Percentiles rank a stretch among this genome's conserved stretches.
phyloP scores from a whole-genome alignment of 23 tunicate species.

The Aplidium turbinatum region DNA sequence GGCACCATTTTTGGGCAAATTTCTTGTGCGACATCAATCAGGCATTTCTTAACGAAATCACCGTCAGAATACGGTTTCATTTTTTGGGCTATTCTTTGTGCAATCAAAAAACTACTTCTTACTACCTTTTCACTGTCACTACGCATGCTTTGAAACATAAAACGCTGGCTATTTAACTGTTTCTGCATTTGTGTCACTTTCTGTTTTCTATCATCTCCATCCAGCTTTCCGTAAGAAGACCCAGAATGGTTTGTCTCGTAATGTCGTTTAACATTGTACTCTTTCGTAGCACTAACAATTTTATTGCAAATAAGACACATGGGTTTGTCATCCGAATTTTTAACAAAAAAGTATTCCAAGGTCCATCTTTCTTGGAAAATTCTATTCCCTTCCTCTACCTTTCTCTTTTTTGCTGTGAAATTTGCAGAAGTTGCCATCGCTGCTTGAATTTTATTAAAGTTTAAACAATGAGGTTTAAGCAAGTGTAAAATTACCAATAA shows the following conservation, averaged over 20 bases:
- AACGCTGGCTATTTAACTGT: conserved; percentile 23
- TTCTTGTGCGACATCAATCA: too few relatives aligned
- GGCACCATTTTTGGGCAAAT: too few relatives aligned
- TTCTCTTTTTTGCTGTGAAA: not conserved
- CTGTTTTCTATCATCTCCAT: conserved; percentile 30
- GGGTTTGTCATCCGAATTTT: too few relatives aligned
- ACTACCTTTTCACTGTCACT: not conserved
- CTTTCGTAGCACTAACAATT: too few relatives aligned
- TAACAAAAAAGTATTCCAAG: not conserved
- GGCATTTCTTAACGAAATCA: too few relatives aligned
- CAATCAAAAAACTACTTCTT: conserved; percentile 1
- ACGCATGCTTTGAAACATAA: conserved; percentile 4
- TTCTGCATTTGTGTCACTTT: conserved; percentile 8
- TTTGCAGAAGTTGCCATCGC: too few relatives aligned
- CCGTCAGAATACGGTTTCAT: too few relatives aligned
- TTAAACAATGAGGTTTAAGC: too few relatives aligned
- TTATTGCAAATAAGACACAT: too few relatives aligned
- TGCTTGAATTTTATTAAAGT: too few relatives aligned
- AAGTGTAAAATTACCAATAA: too few relatives aligned
- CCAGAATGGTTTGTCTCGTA: conserved; percentile 17
- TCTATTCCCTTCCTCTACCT: conserved; percentile 1
- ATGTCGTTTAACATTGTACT: too few relatives aligned
- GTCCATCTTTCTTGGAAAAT: not conserved
- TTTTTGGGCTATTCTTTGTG: conserved; percentile 23
- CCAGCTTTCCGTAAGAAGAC: conserved; percentile 6